These are phyloP conservation scores for Fukomys damarensis DNA, from an alignment of 2,113 vertebrate genomes.

Conservation along the genomic window DNA sequence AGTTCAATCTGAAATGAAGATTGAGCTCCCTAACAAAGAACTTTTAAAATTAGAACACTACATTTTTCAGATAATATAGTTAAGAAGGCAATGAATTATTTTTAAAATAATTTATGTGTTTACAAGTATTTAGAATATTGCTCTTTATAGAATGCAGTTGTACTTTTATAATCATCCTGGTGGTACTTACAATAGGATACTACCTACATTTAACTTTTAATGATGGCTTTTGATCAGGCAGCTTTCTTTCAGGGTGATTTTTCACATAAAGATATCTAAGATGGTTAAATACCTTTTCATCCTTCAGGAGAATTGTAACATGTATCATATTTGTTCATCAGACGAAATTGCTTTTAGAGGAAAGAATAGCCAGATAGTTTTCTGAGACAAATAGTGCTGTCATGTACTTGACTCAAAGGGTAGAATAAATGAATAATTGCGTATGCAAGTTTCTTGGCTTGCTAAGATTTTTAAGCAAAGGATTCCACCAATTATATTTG, in stretches of 20 bases:
- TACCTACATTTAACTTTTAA: conserved; percentile 1
- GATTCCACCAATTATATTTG: conserved; percentile 79
- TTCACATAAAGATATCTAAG: conserved; percentile 30
- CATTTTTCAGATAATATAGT: not conserved
- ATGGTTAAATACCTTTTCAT: not conserved
- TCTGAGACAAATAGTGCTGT: conserved; percentile 45
- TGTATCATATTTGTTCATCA: conserved; percentile 30
- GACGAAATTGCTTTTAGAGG: conserved; percentile 55
- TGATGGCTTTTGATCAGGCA: not conserved
- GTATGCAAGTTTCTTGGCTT: conserved; percentile 78
- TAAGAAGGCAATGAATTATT: not conserved
- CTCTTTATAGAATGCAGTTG: not conserved
- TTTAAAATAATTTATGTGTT: conserved; percentile 7
- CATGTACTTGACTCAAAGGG: conserved; percentile 65
- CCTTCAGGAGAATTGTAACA: conserved; percentile 23
- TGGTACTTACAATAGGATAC: not conserved
- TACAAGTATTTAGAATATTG: not conserved
- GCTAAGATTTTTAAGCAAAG: conserved; percentile 77
- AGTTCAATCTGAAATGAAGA: not conserved
- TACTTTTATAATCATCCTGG: not conserved
- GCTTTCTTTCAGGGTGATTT: not conserved
- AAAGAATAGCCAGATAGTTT: conserved; percentile 58
- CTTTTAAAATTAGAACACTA: conserved; percentile 30
- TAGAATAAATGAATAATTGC: conserved; percentile 76
- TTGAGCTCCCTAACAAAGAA: not conserved